Base-by-base conservation (phyloP, 2,888 invertebrate species). In the Trypoxylon attenuatum region DNA sequence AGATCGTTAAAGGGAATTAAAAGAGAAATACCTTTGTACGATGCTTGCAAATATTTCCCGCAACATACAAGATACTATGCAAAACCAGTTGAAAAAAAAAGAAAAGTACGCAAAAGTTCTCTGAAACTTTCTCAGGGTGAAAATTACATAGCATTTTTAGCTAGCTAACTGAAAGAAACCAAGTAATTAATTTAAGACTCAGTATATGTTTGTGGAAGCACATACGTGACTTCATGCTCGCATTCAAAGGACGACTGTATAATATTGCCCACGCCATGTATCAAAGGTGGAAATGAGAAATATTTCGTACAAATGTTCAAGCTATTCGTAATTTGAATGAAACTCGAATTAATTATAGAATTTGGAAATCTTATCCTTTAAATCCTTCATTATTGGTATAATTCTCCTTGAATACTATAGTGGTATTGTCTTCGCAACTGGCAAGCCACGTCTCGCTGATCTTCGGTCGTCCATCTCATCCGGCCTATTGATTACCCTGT, bases 1-100 rank as follows among this genome's bases (percentile, higher is more conserved):
- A 29, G 22, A 43, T n/a, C n/a, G n/a, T 64, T 64, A 61, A 61
- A 62, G 53, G 50, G 61, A 61, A 53, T 54, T 64, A 54, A 61
- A 64, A 54, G 29, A 45, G 54, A 54, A 61, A 61, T 64, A 64
- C 49, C 61, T 64, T 50, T 54, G 19, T 29, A 29, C 19, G 43
- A 54, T 39, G 53, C 45, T 43, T 53, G 53, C 27, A 33, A 15
- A 45, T 61, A 61, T 54, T 61, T 61, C 61, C 45, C 23, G 18
- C 38, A 18, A 38, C 42, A 53, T 33, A 23, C 29, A 19, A 43
- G 29, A 61, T 45, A 45, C 61, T 61, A 29, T 16, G 43, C 5
- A 42, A n/a, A 52, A 60, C 49, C 15, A n/a, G n/a, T n/a, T 46
- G 23, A 10, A 39, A 38, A 16, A 47, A 49, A 43, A 38, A 25